phyloP scores from a whole-genome alignment of 2,113 vertebrate genomes.

The Malurus melanocephalus region DNA sequence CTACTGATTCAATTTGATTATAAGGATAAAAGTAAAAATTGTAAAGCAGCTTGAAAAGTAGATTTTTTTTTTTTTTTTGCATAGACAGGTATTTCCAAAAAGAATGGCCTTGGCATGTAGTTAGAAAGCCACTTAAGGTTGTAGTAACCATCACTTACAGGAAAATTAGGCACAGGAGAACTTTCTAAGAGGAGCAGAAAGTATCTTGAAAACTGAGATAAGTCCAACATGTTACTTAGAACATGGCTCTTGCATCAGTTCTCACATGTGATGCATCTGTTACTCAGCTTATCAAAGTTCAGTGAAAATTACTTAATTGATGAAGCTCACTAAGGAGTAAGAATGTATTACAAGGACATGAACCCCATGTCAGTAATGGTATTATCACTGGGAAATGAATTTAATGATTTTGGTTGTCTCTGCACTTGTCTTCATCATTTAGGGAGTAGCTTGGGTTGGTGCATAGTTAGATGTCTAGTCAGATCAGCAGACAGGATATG shows the following conservation, averaged over 20 bases:
- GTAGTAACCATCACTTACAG: not conserved
- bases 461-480: not conserved
- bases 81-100: not conserved
- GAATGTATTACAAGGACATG: not conserved
- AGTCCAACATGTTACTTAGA: not conserved
- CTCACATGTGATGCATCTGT: fast-evolving
- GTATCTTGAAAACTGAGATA: not conserved
- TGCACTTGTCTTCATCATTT: not conserved
- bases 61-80: not conserved
- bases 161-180: not conserved
- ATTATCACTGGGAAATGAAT: not conserved
- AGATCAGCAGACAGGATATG: not conserved
- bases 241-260: not conserved
- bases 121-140: not conserved
- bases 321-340: not conserved
- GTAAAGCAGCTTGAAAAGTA: not conserved
- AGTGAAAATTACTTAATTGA: not conserved
- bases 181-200: not conserved
- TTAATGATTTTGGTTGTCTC: not conserved
- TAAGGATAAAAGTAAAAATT: not conserved
- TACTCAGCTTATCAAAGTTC: not conserved
- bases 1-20: not conserved
- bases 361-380: not conserved
- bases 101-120: not conserved
- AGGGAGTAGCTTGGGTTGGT: not conserved